These are phyloP conservation scores for Rosalia funebris DNA, from an alignment of 2,888 invertebrate species.

Conservation along the genomic window DNA sequence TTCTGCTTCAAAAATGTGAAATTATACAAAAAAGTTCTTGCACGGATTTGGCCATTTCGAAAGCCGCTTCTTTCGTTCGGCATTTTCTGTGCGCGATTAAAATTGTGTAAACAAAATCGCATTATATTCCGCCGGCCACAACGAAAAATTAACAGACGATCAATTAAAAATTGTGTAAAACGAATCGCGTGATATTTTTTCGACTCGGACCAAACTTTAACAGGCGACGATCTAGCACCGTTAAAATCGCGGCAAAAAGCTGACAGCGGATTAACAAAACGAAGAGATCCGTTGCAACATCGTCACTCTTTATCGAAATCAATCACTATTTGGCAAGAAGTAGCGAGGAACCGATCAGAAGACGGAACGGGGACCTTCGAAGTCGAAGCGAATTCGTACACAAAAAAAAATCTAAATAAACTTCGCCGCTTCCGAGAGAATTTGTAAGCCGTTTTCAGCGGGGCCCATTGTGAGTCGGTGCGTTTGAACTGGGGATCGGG, in stretches of 20 bases:
- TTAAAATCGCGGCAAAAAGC: constrained; percentile 11
- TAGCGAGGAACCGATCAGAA: neutral
- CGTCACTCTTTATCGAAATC: constrained; percentile 7
- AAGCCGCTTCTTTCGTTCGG: neutral
- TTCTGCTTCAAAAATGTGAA: no score
- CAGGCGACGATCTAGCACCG: neutral
- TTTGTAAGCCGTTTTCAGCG: constrained; percentile 16
- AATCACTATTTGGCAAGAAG: constrained; percentile 15
- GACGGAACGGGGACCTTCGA: constrained; percentile 3
- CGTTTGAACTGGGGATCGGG: constrained; percentile 55
- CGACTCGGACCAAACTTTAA: neutral
- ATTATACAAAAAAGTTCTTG: neutral
- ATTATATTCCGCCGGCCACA: neutral
- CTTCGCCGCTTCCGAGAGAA: neutral
- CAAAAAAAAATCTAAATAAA: constrained; percentile 9
- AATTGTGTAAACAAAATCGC: neutral
- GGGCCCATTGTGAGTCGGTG: constrained; percentile 45
- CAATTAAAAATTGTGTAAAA: constrained; percentile 4
- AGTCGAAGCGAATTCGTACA: neutral
- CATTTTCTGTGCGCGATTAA: neutral
- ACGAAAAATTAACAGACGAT: neutral
- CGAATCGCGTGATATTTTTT: neutral
- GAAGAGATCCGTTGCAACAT: constrained; percentile 6
- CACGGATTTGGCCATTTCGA: neutral
- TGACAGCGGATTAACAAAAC: constrained; percentile 1